Evolutionary conservation across 2,888 invertebrate genomes (phyloP), one percentile per base, ranked within the genome.

Genomic region (Ophonus ardosiacus): DNA sequence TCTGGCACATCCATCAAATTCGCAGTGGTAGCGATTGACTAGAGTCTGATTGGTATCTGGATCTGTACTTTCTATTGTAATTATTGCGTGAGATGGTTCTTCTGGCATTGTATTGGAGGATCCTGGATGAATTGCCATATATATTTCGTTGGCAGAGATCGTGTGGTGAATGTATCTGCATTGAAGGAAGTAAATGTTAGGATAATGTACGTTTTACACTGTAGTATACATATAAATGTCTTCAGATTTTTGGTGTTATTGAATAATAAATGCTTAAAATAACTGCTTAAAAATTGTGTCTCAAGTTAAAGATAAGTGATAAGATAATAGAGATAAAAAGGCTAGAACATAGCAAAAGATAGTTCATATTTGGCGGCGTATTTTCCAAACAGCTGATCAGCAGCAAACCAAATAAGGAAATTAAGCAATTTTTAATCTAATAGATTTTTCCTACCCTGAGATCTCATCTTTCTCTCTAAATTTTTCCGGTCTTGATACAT

Each of bases 1-100:
- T 88, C 98, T 93, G 86, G 94, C 93, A 90, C 98, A 98, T 15
- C 97, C 97, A 86, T 96, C 96, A 91, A 96, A 98, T 92, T 97
- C 96, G 92, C 98, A 98, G 89, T 93, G 94, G 91, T 96, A 98
- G 88, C 97, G 93, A 88, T 95, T 95, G 59, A 93, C 92, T 88
- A 93, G 93, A 78, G 92, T 92, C 88, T 93, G 93, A 89, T 92
- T 93, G 57, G 93, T 93, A 83, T 92, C 91, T 74, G 93, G 92
- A 90, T 94, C 93, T 15, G 92, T 92, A 86, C 93, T 93, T 91
- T 95, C 95, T 88, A 95, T 94, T 81, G 94, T 94, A 86, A 95
- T 92, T 76, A 94, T 95, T 82, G 95, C 94, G 91, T 95, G 94
- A 85, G 94, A 93, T 18, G 95, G 94, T 90, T 95, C 94, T 86